Evolutionary conservation across 1,140 invertebrate species (phyloP), one percentile per base, ranked within the genome.

Genomic region (Leptinotarsa defecta): DNA sequence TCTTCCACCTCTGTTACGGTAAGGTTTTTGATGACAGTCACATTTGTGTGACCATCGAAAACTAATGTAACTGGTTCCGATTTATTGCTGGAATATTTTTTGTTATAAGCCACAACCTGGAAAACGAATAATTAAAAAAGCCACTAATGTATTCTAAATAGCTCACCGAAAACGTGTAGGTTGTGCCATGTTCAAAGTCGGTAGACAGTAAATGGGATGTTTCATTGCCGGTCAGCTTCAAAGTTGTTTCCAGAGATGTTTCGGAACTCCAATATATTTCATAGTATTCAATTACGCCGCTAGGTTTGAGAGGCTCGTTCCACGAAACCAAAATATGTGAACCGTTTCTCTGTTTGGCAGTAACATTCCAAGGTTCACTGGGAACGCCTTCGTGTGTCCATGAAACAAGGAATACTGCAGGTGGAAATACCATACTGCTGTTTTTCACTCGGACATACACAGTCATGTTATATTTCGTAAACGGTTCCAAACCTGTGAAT

Each of bases 81-180:
- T 0, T 86, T 86, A 4, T 85, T 82, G 1, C 93, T 94, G 52
- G 89, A 87, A 78, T 86, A 86, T 2, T 85, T 84, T 20, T 83
- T 83, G 81, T 94, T 94, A 64, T 88, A 88, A 3, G 92, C 93
- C 0, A 89, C 86, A n/a, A 95, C 88, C 91, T 92, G 81, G 5
- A 83, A 79, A 76, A 65, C 34, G 24, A 61, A 52, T 48, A 13
- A 3, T n/a, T 22, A 65, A 65, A 24, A 43, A 43, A 43, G 2
- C n/a, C 15, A 57, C 3, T 15, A 57, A n/a, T 5, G 5, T 19
- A 57, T n/a, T 19, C 13, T 57, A 20, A 48, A 75, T 4, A n/a
- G 86, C 86, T 86, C 84, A 93, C 92, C 91, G 92, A 94, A 85
- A 95, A 94, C 0, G 91, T 90, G 83, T 95, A 95, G 71, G 89